A percentile compares a stretch with the other conserved stretches of the same genome.
These are phyloP conservation scores for Pachycephus smyrnensis DNA, from an alignment of 2,888 invertebrate genomes.

Conservation along the genomic window DNA sequence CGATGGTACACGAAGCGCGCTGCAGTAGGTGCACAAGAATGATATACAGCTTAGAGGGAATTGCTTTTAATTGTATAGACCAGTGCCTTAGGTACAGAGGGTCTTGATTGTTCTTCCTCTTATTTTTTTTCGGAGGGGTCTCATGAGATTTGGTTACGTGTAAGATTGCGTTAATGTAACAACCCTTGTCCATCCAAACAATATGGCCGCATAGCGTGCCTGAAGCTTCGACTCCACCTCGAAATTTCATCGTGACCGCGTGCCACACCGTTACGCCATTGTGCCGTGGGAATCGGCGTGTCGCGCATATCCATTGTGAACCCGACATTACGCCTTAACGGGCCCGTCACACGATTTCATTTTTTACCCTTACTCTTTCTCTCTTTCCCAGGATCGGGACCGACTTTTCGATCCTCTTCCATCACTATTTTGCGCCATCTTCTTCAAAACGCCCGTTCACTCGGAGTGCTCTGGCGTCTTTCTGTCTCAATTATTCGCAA, in stretches of 20 bases:
- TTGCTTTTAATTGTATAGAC: slow-evolving; percentile 45
- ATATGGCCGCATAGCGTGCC: neutral
- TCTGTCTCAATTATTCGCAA: neutral
- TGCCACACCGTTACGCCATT: neutral
- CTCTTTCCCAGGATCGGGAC: neutral
- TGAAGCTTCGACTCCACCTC: neutral
- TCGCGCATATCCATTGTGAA: neutral
- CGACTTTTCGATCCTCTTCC: neutral
- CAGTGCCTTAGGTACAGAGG: neutral
- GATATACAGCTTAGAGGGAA: slow-evolving; percentile 45
- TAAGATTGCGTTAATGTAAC: neutral
- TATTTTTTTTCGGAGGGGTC: neutral
- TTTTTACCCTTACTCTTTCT: neutral
- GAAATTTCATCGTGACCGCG: neutral
- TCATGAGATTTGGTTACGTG: neutral
- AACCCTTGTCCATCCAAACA: neutral
- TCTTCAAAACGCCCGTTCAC: neutral
- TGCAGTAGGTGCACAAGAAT: slow-evolving; percentile 25
- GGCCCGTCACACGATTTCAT: slow-evolving; percentile 4
- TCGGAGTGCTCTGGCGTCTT: neutral
- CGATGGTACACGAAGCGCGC: neutral
- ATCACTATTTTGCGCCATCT: neutral
- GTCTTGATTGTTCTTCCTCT: slow-evolving; percentile 1
- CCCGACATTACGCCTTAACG: neutral
- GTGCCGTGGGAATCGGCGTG: neutral